Evolutionary conservation across 2,888 invertebrate species (phyloP), one percentile per base, ranked within the genome.

Genomic region (Apodemia duryi): DNA sequence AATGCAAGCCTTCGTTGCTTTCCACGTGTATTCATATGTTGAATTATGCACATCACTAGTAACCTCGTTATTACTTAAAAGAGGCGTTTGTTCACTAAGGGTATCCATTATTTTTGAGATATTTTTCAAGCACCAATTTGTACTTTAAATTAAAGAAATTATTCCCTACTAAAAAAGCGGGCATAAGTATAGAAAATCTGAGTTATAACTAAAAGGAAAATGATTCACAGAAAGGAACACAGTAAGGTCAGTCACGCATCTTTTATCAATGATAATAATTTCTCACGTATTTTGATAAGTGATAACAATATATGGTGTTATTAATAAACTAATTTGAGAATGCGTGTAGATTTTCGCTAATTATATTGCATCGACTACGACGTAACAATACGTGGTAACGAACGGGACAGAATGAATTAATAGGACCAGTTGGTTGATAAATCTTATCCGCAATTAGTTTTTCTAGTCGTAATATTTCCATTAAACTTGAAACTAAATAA

Each of bases 271-370:
- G 79, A 79, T 79, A 79, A 72, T 63, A 49, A 64, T 72, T 70
- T 76, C 74, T 77, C 78, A 78, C 79, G 77, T 79, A 72, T 70
- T 67, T 61, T 63, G 76, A 76, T 77, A 78, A 73, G 65, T 54
- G 71, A 72, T 71, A 71, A 70, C 61, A 65, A 10, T 60, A 63
- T 46, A 7, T 38, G 38, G 32, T 32, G 4, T 4, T 32, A 4
- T 38, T 6, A 38, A 38, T 38, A 38, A 38, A 38, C 38, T 38
- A 6, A 38, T 38, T 38, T 6, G 6, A 38, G 6, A 4, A 6
- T 38, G 38, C 6, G 6, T 38, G 6, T 38, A 38, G 38, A 38
- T 38, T 6, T 6, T 1, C 6, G 38, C 38, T 38, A 38, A 38
- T 38, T 38, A 1, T 38, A 38, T 3, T 38, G 38, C 38, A 38